phyloP scores from a whole-genome alignment of 2,888 invertebrate genomes.

The Lepidocyrtinus sp. region DNA sequence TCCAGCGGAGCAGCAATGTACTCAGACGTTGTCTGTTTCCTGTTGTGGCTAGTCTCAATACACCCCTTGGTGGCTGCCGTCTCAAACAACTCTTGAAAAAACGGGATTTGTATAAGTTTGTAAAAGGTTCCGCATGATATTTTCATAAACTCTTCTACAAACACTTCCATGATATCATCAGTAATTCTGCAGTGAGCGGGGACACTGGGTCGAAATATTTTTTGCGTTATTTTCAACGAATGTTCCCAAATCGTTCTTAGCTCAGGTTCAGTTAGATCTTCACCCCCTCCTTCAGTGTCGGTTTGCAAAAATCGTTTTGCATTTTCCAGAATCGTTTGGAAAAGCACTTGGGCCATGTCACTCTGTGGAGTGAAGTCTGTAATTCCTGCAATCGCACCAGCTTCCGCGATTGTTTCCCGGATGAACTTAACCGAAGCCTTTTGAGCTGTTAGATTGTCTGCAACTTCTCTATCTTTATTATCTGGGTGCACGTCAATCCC shows the following conservation, averaged over 20 bases:
- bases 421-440: conserved; percentile 47
- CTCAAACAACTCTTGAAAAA: conserved; percentile 48
- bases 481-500: conserved; percentile 22
- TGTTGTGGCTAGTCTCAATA: conserved; percentile 14
- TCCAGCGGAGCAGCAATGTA: background rate
- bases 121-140: conserved; percentile 48
- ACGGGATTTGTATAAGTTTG: conserved; percentile 48
- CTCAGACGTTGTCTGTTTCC: background rate
- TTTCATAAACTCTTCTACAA: conserved; percentile 57
- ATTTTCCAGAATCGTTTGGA: conserved; percentile 60
- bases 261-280: conserved; percentile 36
- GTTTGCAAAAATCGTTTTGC: conserved; percentile 49
- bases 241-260: conserved; percentile 50
- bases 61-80: conserved; percentile 40
- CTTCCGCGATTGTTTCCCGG: conserved; percentile 58
- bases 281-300: conserved; percentile 11
- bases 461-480: conserved; percentile 25
- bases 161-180: conserved; percentile 34
- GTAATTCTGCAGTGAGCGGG: conserved; percentile 39
- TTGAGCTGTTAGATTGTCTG: conserved; percentile 40
- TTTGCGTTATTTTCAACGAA: conserved; percentile 42
- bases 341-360: conserved; percentile 60
- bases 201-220: conserved; percentile 41
- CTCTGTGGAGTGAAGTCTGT: conserved; percentile 51
- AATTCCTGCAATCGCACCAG: conserved; percentile 51